Base-by-base conservation (phyloP, 2,888 invertebrate species). In the Calameuta pallipes region DNA sequence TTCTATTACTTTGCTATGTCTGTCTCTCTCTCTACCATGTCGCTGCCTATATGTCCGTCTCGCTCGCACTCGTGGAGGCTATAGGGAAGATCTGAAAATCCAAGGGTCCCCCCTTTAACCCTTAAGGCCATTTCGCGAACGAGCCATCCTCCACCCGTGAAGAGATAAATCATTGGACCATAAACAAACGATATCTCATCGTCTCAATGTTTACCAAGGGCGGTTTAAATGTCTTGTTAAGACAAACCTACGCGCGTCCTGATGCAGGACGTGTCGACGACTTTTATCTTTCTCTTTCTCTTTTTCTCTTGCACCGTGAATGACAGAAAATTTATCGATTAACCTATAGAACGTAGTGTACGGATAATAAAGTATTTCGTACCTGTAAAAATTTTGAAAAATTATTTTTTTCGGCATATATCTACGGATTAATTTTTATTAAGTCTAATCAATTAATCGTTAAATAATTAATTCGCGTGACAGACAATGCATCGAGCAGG, bases 151-250 rank as follows among this genome's bases (percentile, higher is more conserved):
- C 74, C 74, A 30, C 11, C 74, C 87, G 89, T 87, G 87, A 88
- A 88, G 88, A 88, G 90, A 91, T 91, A 91, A 91, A 91, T 91
- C 91, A 91, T 88, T 87, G 84, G 82, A 87, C 90, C 90, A 89
- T 90, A 90, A 90, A 91, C 90, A 90, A 90, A 90, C 90, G 86
- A 91, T 91, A 91, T 91, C 90, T 91, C 90, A 56, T 91, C 88
- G 87, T 85, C 89, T 56, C 89, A 90, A 91, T 91, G 91, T 91
- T 91, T 91, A 91, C 91, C 89, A 90, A 91, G 91, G 90, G 89
- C 89, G 89, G 90, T 91, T 91, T 91, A 91, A 91, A 91, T 90
- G 91, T 89, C 91, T 91, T 91, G 91, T 91, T 91, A 91, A 91
- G 91, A 90, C 90, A 91, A 91, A 91, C 91, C 91, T 91, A 91